These are phyloP conservation scores for Cavia aperea DNA, from an alignment of 2,113 vertebrate genomes.

Conservation along the genomic window DNA sequence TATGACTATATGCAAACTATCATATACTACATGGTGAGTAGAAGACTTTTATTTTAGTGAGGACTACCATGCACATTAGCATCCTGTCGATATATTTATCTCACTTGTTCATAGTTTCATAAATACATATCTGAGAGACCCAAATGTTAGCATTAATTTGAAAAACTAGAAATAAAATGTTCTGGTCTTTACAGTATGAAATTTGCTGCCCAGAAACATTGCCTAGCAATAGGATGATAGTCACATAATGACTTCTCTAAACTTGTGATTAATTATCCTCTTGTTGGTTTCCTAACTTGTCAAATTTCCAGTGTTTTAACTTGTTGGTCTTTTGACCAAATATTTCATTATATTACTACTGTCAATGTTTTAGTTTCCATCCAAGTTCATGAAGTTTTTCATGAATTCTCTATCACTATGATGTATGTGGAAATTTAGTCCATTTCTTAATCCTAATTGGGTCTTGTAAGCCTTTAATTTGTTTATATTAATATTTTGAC, in stretches of 20 bases:
- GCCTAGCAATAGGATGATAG: slow-evolving; percentile 34
- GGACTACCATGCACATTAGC: slow-evolving; percentile 70
- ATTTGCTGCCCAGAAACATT: slow-evolving; percentile 58
- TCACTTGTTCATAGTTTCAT: slow-evolving; percentile 68
- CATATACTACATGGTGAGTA: slow-evolving; percentile 74
- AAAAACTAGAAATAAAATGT: slow-evolving; percentile 70
- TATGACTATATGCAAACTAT: slow-evolving; percentile 79
- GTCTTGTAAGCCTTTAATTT: slow-evolving; percentile 45
- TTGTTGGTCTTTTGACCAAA: slow-evolving; percentile 68
- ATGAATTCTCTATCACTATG: slow-evolving; percentile 41
- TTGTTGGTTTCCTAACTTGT: slow-evolving; percentile 37
- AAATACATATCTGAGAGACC: slow-evolving; percentile 73
- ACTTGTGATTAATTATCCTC: slow-evolving; percentile 47
- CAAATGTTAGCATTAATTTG: slow-evolving; percentile 73
- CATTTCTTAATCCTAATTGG: slow-evolving; percentile 35
- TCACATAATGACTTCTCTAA: slow-evolving; percentile 49
- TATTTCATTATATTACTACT: slow-evolving; percentile 49
- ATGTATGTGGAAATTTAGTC: slow-evolving; percentile 36
- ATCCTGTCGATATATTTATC: slow-evolving; percentile 69
- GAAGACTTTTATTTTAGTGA: slow-evolving; percentile 79
- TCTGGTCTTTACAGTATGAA: slow-evolving; percentile 59
- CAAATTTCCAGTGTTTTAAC: slow-evolving; percentile 61
- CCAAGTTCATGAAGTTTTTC: slow-evolving; percentile 45
- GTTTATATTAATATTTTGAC: slow-evolving; percentile 47
- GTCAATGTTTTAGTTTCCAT: slow-evolving; percentile 50